Conservation (phyloP, 2,113 vertebrate genomes). For the Apaloderma vittatum region DNA sequence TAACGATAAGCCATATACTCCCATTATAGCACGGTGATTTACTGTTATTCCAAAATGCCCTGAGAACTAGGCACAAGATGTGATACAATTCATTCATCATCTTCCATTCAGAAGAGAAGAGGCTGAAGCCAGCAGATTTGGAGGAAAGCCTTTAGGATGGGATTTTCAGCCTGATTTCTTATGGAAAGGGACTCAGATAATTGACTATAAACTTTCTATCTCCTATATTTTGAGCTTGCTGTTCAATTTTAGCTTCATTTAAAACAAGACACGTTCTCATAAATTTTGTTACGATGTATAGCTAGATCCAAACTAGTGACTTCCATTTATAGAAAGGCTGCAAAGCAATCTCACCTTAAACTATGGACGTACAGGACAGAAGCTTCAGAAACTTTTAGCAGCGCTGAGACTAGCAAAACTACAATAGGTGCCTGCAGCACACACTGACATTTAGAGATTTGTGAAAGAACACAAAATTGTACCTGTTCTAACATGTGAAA, state of each 20-base stretch:
- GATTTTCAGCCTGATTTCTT: background rate
- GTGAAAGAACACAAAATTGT: background rate
- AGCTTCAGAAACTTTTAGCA: background rate
- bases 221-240: background rate
- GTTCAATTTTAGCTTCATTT: background rate
- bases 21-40: background rate
- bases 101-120: background rate
- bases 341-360: background rate
- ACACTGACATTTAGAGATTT: background rate
- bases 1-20: background rate
- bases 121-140: background rate
- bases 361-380: background rate
- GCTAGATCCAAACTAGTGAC: background rate
- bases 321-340: background rate
- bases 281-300: background rate
- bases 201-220: background rate
- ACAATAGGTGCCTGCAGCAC: background rate
- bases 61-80: background rate
- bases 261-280: background rate
- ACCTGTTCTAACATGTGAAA: background rate
- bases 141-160: background rate
- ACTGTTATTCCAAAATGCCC: slow-evolving; percentile 1
- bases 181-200: background rate
- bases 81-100: background rate
- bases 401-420: background rate